These are phyloP conservation scores for Cinclus cinclus DNA, from an alignment of 2,113 vertebrate species.

Conservation along the genomic window DNA sequence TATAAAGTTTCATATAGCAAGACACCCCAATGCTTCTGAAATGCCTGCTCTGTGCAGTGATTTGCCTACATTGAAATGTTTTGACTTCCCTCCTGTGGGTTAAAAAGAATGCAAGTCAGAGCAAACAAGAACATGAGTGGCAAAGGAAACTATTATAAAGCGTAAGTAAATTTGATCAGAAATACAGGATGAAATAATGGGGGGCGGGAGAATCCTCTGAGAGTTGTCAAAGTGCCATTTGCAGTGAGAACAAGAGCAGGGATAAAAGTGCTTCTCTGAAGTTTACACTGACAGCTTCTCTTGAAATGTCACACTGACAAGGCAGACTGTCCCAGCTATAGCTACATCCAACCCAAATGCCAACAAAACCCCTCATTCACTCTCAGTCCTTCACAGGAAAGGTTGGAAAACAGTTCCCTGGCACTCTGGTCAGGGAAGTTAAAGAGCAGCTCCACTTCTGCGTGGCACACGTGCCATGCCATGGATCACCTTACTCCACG, in stretches of 20 bases:
- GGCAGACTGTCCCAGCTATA: not conserved
- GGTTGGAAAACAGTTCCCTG: not conserved
- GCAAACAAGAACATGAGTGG: not conserved
- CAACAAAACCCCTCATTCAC: not conserved
- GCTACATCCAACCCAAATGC: not conserved
- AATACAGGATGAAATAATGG: not conserved
- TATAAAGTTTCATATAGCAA: not conserved
- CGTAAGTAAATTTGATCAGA: not conserved
- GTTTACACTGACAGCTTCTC: conserved; percentile 9
- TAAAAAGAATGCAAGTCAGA: not conserved
- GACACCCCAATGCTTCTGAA: not conserved
- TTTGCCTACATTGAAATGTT: not conserved
- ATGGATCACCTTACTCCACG: not conserved
- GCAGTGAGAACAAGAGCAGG: not conserved
- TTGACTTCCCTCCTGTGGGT: not conserved
- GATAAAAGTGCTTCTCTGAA: not conserved
- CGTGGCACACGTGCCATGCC: not conserved
- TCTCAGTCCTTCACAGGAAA: not conserved
- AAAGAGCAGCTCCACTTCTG: accelerated
- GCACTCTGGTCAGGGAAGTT: not conserved
- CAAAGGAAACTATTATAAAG: not conserved
- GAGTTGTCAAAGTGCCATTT: not conserved
- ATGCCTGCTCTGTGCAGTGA: not conserved
- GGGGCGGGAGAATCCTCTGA: not conserved
- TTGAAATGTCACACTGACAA: not conserved